Evolutionary conservation across 2,113 vertebrate genomes (phyloP).

Genomic region (Anser brachyrhynchus): DNA sequence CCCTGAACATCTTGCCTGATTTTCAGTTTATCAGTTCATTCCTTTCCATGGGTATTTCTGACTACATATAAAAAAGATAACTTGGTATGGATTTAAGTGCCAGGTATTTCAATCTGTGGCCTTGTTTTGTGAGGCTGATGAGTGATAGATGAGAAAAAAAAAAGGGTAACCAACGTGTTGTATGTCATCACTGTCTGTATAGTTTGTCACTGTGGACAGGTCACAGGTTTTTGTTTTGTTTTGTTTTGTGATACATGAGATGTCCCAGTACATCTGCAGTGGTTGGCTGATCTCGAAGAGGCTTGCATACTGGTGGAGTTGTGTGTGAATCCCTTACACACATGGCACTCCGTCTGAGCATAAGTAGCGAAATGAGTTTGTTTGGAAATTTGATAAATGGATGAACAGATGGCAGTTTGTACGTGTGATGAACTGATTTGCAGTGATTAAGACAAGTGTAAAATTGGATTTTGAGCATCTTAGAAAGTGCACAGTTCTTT

Average conservation of each 20-base stretch:
- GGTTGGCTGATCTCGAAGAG: neutral
- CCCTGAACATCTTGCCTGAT: neutral
- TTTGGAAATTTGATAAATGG: neutral
- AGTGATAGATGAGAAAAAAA: neutral
- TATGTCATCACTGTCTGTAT: fast-evolving
- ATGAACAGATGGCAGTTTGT: constrained; percentile 51
- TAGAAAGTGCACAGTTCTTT: neutral
- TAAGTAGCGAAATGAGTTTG: neutral
- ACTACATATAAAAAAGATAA: neutral
- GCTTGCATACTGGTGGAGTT: fast-evolving
- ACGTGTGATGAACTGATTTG: neutral
- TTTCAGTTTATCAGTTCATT: neutral
- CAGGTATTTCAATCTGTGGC: fast-evolving
- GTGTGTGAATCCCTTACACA: neutral
- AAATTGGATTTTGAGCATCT: constrained; percentile 51
- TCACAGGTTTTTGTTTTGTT: neutral
- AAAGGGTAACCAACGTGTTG: fast-evolving
- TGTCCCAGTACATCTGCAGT: too few relatives aligned
- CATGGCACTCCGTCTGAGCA: fast-evolving
- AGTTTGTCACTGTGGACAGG: fast-evolving
- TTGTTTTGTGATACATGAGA: neutral
- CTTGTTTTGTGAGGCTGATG: neutral
- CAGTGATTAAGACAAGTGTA: constrained; percentile 59
- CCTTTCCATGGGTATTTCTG: neutral
- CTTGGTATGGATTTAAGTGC: neutral